Percentiles rank a stretch among this genome's conserved stretches.
Evolutionary conservation across 2,113 vertebrate genomes (phyloP).

Genomic region (Grammomys dolichurus): DNA sequence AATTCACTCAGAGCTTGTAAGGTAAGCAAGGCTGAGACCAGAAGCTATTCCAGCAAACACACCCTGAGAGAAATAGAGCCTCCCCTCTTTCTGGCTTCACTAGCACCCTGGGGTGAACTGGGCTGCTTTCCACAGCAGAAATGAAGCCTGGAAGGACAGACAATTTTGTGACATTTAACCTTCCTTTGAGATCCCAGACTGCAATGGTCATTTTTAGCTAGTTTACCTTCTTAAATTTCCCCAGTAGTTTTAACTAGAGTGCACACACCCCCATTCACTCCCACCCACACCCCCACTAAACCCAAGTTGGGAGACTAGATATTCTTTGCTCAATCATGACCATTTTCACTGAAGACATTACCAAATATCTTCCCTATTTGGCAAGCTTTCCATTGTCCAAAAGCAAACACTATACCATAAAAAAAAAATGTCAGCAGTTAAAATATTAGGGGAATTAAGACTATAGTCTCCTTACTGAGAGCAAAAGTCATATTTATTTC

Average conservation of each 20-base stretch:
- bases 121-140: neutral
- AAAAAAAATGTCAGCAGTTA: constrained; percentile 50
- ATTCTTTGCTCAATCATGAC: neutral
- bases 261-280: neutral
- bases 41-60: constrained; percentile 45
- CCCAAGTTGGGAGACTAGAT: neutral
- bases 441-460: constrained; percentile 54
- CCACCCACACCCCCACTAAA: neutral
- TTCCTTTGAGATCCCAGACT: neutral
- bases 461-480: constrained; percentile 52
- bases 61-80: neutral
- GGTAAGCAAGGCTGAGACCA: constrained; percentile 47
- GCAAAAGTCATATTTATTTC: constrained; percentile 49
- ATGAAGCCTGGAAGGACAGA: neutral
- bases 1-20: constrained; percentile 62
- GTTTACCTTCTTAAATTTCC: neutral
- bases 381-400: neutral
- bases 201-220: neutral
- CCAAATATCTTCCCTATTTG: neutral
- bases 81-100: neutral
- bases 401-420: neutral
- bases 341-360: neutral
- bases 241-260: neutral
- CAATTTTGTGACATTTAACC: neutral
- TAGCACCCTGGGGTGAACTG: neutral